Base-by-base conservation (phyloP, 1,140 invertebrate species). In the Papilio helenus region DNA sequence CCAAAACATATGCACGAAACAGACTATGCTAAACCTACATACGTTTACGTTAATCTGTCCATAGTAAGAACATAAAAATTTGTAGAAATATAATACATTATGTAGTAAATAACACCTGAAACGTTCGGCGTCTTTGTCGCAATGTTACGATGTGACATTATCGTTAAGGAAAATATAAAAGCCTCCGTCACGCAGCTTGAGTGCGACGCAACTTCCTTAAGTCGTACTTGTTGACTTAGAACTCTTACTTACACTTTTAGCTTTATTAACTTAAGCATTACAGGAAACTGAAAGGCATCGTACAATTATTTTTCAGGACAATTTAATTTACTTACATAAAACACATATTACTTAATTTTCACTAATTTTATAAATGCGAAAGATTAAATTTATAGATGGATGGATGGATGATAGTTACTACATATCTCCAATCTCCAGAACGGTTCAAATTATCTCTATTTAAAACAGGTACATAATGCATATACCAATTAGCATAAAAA, bases 131-230 rank as follows among this genome's bases (percentile, higher is more conserved):
- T 7, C 26, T 14, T 29, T 29, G 61, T 68, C 61, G 26, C 61
- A 34, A 29, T 68, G 61, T 68, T 68, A 68, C 61, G 61, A 68
- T 26, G 2, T 4, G 3, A 68, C 61, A 68, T 68, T 68, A 68
- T 68, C 61, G 61, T 68, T 68, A 68, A 68, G 61, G 61, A 68
- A 68, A 68, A 68, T 68, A 68, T 68, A 68, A 68, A 68, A 68
- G 23, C 3, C 61, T 26, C 4, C 61, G 58, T 26, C 12, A 68
- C 61, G 61, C 61, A 68, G 23, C 26, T 14, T 26, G 51, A n/a
- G 51, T 20, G 61, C 23, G 9, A 5, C 61, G n/a, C 61, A 16
- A 68, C 61, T 68, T 29, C 26, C 61, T 61, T 29, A 16, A 68
- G 26, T 29, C 29, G 14, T 29, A 29, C 61, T 68, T 68, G 61